Evolutionary conservation across 2,888 invertebrate genomes (phyloP).

Genomic region (Lasioglossum villosulum): DNA sequence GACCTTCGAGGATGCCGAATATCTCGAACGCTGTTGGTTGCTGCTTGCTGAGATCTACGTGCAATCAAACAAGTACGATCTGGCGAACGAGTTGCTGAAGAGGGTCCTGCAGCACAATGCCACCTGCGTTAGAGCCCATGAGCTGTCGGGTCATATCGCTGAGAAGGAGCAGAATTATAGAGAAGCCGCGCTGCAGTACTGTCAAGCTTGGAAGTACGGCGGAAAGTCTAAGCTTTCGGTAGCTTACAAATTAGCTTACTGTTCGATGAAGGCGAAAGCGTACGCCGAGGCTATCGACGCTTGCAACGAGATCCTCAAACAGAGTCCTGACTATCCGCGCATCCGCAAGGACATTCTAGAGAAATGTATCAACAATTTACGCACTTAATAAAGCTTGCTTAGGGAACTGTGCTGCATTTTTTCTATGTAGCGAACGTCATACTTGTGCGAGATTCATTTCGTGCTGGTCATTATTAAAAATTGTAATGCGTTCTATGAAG

Average conservation of each 20-base stretch:
- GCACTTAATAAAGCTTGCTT: constrained; percentile 85
- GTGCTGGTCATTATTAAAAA: no score
- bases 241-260: constrained; percentile 97
- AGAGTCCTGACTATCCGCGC: constrained; percentile 95
- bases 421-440: not conserved
- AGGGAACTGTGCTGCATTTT: not conserved
- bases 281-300: constrained; percentile 97
- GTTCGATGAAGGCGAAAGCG: constrained; percentile 94
- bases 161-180: constrained; percentile 97
- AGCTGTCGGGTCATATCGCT: constrained; percentile 91
- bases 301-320: constrained; percentile 92
- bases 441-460: no score
- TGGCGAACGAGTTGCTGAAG: constrained; percentile 92
- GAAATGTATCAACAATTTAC: constrained; percentile 92
- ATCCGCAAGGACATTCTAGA: constrained; percentile 97
- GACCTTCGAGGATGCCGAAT: constrained; percentile 98
- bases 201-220: constrained; percentile 94
- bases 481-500: not conserved
- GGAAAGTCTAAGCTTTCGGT: constrained; percentile 93
- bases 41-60: constrained; percentile 96
- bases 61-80: constrained; percentile 93
- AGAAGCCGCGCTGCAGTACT: constrained; percentile 93
- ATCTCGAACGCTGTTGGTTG: constrained; percentile 97
- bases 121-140: constrained; percentile 95
- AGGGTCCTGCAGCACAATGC: constrained; percentile 93